A percentile compares a stretch with the other conserved stretches of the same genome.
phyloP scores from a whole-genome alignment of 37 sponge, comb jelly and placozoan species.

The Ianthella basta region DNA sequence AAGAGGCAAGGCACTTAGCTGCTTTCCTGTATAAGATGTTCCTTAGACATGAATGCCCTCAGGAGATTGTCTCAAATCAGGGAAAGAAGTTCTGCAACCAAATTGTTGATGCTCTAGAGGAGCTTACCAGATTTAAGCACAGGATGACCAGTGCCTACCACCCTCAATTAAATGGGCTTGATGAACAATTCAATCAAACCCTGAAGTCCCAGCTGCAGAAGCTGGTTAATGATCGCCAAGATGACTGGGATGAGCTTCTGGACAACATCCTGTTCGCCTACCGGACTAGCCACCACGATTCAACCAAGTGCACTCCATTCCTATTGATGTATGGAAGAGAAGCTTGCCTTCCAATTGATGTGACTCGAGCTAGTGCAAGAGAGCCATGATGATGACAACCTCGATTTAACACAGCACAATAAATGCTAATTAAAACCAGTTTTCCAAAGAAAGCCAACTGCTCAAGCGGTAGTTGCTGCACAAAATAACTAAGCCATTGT shows the following conservation, averaged over 20 bases:
- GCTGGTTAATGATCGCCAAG: neutral
- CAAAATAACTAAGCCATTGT: too few relatives aligned
- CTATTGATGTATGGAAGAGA: conserved; percentile 28
- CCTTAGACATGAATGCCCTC: conserved; percentile 30
- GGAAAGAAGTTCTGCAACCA: conserved; percentile 41
- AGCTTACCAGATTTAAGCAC: neutral
- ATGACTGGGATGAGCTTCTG: conserved; percentile 34
- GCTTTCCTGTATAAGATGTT: conserved; percentile 34
- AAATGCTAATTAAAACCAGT: too few relatives aligned
- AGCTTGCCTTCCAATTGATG: too few relatives aligned
- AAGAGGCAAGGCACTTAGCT: conserved; percentile 22
- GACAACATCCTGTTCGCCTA: conserved; percentile 26
- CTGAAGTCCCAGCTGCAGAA: neutral
- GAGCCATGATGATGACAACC: too few relatives aligned
- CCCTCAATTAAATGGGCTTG: conserved; percentile 53
- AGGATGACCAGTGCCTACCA: conserved; percentile 43
- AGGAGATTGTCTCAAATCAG: conserved; percentile 40
- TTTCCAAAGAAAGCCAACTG: too few relatives aligned
- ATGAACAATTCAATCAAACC: conserved; percentile 52
- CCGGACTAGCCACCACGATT: conserved; percentile 19
- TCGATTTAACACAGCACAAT: too few relatives aligned
- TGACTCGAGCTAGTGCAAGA: too few relatives aligned
- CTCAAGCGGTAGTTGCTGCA: too few relatives aligned
- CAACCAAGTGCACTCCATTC: conserved; percentile 42
- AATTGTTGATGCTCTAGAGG: neutral